Conservation (phyloP, 2,113 vertebrate genomes). For the Rhinolophus sinicus region DNA sequence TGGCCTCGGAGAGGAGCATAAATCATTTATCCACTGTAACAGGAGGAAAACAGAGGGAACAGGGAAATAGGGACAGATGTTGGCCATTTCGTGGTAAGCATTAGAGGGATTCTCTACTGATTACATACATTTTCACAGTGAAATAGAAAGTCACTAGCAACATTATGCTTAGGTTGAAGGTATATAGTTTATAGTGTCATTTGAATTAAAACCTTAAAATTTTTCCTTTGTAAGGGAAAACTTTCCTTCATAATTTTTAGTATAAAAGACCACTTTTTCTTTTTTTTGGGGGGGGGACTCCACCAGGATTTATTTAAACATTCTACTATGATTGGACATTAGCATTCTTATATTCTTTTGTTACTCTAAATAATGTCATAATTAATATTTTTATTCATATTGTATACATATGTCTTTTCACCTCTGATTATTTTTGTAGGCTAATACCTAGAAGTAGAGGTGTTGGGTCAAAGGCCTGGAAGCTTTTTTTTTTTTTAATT, state of each 20-base stretch:
- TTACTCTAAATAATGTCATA: not conserved
- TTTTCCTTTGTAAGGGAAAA: not conserved
- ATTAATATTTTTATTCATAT: not conserved
- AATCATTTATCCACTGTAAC: constrained; percentile 46
- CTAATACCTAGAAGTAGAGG: not conserved
- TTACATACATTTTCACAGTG: constrained; percentile 40
- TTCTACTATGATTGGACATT: not conserved
- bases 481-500: not conserved
- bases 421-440: not conserved
- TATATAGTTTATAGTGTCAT: constrained; percentile 10
- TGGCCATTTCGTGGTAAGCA: constrained; percentile 46
- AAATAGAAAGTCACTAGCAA: constrained; percentile 42
- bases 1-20: not conserved
- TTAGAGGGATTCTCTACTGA: constrained; percentile 49
- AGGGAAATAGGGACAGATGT: constrained; percentile 56
- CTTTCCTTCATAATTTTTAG: not conserved
- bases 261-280: not conserved
- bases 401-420: not conserved
- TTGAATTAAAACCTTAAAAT: not conserved
- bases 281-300: not conserved
- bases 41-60: not conserved
- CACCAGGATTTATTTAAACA: not conserved
- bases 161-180: constrained; percentile 27
- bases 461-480: not conserved
- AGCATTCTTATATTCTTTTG: not conserved